These are phyloP conservation scores for Cyrtorhinus lividipennis DNA, from an alignment of 1,140 invertebrate species.

Conservation along the genomic window DNA sequence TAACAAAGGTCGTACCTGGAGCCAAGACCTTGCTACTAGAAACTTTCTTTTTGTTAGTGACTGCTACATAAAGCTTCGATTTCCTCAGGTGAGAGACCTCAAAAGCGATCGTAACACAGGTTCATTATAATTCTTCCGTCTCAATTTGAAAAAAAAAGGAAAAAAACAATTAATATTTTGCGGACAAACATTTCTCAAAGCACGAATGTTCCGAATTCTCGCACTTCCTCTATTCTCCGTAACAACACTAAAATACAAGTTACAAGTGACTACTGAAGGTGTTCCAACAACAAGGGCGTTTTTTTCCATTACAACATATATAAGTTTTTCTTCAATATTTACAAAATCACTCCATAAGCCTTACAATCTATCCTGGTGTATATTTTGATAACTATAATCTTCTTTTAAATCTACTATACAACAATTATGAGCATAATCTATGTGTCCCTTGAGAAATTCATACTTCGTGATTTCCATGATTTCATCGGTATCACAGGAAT, in stretches of 20 bases:
- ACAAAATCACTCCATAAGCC: slow-evolving; percentile 9
- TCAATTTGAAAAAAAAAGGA: neutral
- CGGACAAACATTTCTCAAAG: neutral
- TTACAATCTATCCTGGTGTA: slow-evolving; percentile 2
- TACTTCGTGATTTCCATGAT: neutral
- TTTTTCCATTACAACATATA: slow-evolving; percentile 2
- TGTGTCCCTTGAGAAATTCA: slow-evolving; percentile 1
- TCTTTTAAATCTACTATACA: slow-evolving; percentile 1
- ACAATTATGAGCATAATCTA: slow-evolving; percentile 2
- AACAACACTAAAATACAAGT: neutral
- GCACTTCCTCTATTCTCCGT: neutral
- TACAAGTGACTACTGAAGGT: neutral
- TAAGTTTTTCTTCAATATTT: neutral
- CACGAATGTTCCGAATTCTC: neutral
- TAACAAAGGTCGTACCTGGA: neutral
- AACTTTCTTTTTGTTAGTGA: neutral
- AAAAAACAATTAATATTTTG: neutral
- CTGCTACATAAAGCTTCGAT: neutral
- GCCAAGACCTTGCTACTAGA: neutral
- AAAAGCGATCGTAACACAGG: neutral
- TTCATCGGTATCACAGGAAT: too few relatives aligned
- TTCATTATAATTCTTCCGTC: neutral
- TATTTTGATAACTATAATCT: neutral
- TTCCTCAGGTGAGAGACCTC: neutral
- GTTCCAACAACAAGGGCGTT: slow-evolving; percentile 2